Evolutionary conservation across 2,888 invertebrate genomes (phyloP).

Genomic region (Xanthia togata): DNA sequence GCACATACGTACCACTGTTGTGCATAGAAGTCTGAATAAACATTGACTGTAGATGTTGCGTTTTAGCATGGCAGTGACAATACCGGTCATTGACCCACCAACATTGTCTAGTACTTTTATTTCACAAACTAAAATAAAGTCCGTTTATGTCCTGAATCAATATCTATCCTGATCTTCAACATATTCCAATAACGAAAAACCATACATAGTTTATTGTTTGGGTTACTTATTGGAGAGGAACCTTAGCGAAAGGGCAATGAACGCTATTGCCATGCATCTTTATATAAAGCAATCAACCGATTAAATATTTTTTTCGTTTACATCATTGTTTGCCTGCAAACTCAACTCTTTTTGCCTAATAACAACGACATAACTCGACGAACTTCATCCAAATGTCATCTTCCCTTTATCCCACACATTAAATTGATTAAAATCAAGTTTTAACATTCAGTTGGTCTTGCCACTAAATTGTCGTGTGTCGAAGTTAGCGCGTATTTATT

Average conservation of each 20-base stretch:
- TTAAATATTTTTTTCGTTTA: no score
- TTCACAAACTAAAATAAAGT: neutral
- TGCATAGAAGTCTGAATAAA: neutral
- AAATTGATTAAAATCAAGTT: slow-evolving; percentile 56
- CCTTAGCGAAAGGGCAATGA: neutral
- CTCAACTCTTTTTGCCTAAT: neutral
- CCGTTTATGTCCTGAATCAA: neutral
- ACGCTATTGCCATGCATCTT: neutral
- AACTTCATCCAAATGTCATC: slow-evolving; percentile 7
- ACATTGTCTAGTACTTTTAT: neutral
- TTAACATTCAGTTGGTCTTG: slow-evolving; percentile 56
- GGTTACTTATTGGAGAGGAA: neutral
- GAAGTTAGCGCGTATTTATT: slow-evolving; percentile 54
- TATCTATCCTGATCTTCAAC: neutral
- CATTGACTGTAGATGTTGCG: neutral
- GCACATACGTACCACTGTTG: neutral
- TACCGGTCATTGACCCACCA: neutral
- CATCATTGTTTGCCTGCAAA: neutral
- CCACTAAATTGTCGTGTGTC: slow-evolving; percentile 36
- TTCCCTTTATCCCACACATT: slow-evolving; percentile 32
- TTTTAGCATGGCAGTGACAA: neutral
- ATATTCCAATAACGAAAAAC: neutral
- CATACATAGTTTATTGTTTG: neutral
- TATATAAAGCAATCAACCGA: no score
- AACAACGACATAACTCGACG: neutral